Base-by-base conservation (phyloP, 1,140 invertebrate genomes). In the Platyscapa corneri region DNA sequence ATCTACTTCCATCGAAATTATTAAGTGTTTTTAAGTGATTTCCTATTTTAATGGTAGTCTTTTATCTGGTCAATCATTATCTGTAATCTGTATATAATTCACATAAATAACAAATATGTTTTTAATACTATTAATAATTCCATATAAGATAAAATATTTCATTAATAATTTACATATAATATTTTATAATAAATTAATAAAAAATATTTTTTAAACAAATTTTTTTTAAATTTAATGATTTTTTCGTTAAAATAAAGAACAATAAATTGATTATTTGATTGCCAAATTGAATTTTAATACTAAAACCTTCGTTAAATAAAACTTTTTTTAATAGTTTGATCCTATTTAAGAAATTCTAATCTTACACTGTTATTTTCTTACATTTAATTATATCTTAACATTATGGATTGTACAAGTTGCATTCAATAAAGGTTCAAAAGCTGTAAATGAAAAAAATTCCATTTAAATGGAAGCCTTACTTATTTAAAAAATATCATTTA, bases 41-140 rank as follows among this genome's bases (percentile, higher is more conserved):
- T 42, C 37, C 5, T 39, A n/a, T 39, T 74, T 37, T 37, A 74
- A 74, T n/a, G 3, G 8, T 18, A 8, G 10, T 42, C 18, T 39
- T 42, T n/a, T 39, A 42, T 74, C 70, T 20, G 8, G 6, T 7
- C 23, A 14, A 74, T 74, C 32, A 20, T 70, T 70, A 1, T 70
- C 34, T 37, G 37, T 12, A 70, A 37, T 32, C 20, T 70, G 18
- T 20, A 0, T 37, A 7, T 2, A 20, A 70, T 70, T 37, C 30
- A 70, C 37, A 70, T 70, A 2, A 74, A 42, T n/a, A 42, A 74
- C 37, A 74, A 42, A 74, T 37, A 42, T 42, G 12, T 42, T 74
- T 42, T 74, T n/a, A 27, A 74, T 42, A 74, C 23, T 74, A n/a
- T n/a, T 27, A 74, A 74, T 74, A 74, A n/a, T 74, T n/a, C 3